Conservation (phyloP, 2,797 vertebrate genomes). For the Hypotaenidia okinawae region DNA sequence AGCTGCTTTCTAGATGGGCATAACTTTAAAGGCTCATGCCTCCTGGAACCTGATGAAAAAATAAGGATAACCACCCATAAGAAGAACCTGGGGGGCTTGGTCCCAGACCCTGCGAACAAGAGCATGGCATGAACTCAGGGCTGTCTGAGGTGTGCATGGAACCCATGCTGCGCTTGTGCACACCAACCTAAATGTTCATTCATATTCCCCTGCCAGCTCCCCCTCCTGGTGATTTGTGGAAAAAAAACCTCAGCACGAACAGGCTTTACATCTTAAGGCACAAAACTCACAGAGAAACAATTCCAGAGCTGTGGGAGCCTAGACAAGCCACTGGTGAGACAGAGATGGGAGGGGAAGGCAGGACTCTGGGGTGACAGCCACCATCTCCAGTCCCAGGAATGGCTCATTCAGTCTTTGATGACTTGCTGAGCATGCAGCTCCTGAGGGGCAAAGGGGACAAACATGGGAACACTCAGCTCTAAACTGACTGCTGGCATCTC, state of each 20-base stretch:
- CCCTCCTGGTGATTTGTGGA: not conserved
- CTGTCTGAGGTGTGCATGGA: not conserved
- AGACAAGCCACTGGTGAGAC: not conserved
- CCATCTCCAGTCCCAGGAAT: fast-evolving
- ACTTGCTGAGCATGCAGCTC: not conserved
- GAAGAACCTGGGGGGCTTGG: not conserved
- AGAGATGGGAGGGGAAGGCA: fast-evolving
- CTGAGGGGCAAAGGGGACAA: not conserved
- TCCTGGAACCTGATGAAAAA: not conserved
- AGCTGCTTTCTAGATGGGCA: not conserved
- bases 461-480: not conserved
- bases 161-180: fast-evolving
- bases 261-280: fast-evolving
- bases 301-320: not conserved
- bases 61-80: fast-evolving
- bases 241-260: not conserved
- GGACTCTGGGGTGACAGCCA: not conserved
- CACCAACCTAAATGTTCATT: not conserved
- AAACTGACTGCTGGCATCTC: not conserved
- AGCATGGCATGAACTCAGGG: not conserved
- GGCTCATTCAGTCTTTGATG: not conserved
- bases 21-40: fast-evolving
- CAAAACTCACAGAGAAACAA: fast-evolving
- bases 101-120: not conserved
- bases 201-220: not conserved